phyloP scores from a whole-genome alignment of 1,140 invertebrate species.

The Lasioglossum albipes region DNA sequence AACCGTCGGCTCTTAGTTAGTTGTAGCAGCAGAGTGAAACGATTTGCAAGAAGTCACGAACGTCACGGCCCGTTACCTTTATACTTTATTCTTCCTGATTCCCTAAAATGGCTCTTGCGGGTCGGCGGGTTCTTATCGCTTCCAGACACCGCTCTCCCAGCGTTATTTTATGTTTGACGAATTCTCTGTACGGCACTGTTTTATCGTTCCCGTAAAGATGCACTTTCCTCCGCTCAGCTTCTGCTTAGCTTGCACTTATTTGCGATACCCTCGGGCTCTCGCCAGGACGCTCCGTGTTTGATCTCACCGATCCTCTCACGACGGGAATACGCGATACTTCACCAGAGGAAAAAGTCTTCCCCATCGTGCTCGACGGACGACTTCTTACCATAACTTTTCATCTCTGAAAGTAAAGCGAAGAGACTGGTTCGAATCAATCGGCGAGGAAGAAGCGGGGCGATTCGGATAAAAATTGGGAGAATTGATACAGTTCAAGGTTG shows the following conservation, averaged over 20 bases:
- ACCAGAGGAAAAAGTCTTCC: not conserved
- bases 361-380: no score
- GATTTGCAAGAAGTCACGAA: conserved; percentile 39
- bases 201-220: conserved; percentile 48
- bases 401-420: no score
- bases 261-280: conserved; percentile 29
- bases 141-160: conserved; percentile 3
- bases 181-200: conserved; percentile 23
- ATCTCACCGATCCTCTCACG: not conserved
- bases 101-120: conserved; percentile 36
- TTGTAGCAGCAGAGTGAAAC: not conserved
- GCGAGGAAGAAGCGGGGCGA: no score
- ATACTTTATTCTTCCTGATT: conserved; percentile 11
- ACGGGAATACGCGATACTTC: not conserved
- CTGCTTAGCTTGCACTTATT: conserved; percentile 50
- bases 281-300: not conserved
- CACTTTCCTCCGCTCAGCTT: conserved; percentile 32
- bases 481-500: no score
- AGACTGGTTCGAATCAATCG: no score
- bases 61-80: conserved; percentile 6
- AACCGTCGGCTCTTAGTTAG: not conserved
- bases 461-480: no score
- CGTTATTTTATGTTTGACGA: conserved; percentile 7
- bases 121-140: conserved; percentile 31
- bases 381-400: no score